Percentiles rank a stretch among this genome's conserved stretches.
phyloP scores from a whole-genome alignment of 2,113 vertebrate species.

The Microtus ochrogaster region DNA sequence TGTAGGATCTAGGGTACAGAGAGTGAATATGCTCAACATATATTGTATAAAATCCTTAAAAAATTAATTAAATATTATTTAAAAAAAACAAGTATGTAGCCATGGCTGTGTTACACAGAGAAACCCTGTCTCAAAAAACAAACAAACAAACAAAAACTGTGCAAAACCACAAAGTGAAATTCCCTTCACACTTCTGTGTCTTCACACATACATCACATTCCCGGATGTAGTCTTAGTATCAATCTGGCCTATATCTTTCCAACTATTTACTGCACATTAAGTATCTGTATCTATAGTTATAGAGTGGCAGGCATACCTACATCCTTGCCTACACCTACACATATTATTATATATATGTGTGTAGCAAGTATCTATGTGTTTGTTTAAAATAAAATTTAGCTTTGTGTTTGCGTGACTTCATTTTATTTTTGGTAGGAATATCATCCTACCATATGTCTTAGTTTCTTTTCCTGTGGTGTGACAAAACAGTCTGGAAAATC shows the following conservation, averaged over 20 bases:
- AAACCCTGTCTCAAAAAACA: not conserved
- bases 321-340: not conserved
- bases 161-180: not conserved
- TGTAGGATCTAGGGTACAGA: not conserved
- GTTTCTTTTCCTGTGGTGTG: not conserved
- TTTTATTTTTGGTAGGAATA: constrained; percentile 17
- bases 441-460: not conserved
- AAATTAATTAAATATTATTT: not conserved
- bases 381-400: constrained; percentile 34
- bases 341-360: not conserved
- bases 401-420: not conserved
- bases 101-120: not conserved
- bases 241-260: not conserved
- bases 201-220: not conserved
- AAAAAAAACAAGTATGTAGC: not conserved
- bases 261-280: not conserved
- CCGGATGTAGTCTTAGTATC: not conserved
- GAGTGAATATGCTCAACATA: not conserved
- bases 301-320: not conserved
- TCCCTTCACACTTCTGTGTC: not conserved
- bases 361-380: not conserved
- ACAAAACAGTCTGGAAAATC: not conserved
- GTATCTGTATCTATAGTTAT: not conserved
- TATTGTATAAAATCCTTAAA: not conserved
- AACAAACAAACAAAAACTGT: not conserved